Percentiles rank a stretch among this genome's conserved stretches.
Conservation (phyloP, 2,113 vertebrate species). For the Corythoichthys intestinalis region DNA sequence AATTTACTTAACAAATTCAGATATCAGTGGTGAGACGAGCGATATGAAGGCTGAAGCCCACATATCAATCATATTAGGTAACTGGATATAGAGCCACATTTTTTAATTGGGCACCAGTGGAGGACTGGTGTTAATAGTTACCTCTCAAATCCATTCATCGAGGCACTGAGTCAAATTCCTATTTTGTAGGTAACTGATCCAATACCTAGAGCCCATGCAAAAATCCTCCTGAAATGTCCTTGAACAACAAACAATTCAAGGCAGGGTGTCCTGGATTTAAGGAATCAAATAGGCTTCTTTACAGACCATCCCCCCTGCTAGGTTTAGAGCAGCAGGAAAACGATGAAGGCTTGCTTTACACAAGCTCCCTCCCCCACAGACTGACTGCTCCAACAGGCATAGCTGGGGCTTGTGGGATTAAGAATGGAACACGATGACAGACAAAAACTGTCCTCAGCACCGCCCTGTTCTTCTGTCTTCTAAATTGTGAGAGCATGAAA, state of each 20-base stretch:
- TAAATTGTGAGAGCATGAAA: slow-evolving; percentile 64
- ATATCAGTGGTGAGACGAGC: no score
- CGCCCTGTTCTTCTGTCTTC: slow-evolving; percentile 65
- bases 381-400: slow-evolving; percentile 58
- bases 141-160: background rate
- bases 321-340: slow-evolving; percentile 65
- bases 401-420: slow-evolving; percentile 72
- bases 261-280: slow-evolving; percentile 59
- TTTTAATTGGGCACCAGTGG: background rate
- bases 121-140: background rate
- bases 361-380: slow-evolving; percentile 60
- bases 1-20: no score
- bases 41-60: no score
- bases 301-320: slow-evolving; percentile 55
- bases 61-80: background rate
- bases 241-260: slow-evolving; percentile 2
- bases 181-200: background rate
- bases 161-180: background rate
- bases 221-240: slow-evolving; percentile 42
- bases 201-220: slow-evolving; percentile 14
- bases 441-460: slow-evolving; percentile 72
- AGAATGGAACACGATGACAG: slow-evolving; percentile 73
- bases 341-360: slow-evolving; percentile 60
- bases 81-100: background rate
- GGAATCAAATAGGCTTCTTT: slow-evolving; percentile 63